phyloP scores from a whole-genome alignment of 2,113 vertebrate genomes.

The Microcebus jonahi region DNA sequence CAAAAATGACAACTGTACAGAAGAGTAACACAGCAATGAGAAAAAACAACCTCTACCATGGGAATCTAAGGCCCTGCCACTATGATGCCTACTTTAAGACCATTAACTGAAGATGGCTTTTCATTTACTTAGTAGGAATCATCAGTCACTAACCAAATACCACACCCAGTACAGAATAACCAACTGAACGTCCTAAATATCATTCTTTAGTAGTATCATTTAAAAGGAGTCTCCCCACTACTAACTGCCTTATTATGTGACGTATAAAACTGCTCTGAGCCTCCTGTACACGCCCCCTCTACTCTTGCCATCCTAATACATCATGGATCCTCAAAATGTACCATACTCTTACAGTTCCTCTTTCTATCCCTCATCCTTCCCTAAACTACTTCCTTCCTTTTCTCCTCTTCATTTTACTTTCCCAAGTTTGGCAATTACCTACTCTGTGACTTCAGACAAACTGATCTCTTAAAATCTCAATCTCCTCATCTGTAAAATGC shows the following conservation, averaged over 20 bases:
- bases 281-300: too few species aligned
- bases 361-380: background rate
- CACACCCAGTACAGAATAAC: background rate
- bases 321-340: background rate
- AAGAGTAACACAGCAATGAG: background rate
- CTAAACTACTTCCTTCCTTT: background rate
- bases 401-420: background rate
- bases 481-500: background rate
- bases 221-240: background rate
- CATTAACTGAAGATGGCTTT: background rate
- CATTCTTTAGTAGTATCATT: background rate
- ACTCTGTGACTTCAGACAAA: background rate
- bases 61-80: background rate
- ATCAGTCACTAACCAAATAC: background rate
- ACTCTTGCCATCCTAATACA: background rate
- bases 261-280: background rate
- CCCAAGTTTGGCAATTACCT: background rate
- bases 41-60: background rate
- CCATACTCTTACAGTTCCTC: background rate
- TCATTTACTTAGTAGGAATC: background rate
- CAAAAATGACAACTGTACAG: background rate
- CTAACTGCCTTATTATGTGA: too few species aligned
- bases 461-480: background rate
- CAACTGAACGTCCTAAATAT: background rate
- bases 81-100: background rate